Conservation (phyloP, 2,888 invertebrate genomes). For the Pycnomerus fuliginosus region DNA sequence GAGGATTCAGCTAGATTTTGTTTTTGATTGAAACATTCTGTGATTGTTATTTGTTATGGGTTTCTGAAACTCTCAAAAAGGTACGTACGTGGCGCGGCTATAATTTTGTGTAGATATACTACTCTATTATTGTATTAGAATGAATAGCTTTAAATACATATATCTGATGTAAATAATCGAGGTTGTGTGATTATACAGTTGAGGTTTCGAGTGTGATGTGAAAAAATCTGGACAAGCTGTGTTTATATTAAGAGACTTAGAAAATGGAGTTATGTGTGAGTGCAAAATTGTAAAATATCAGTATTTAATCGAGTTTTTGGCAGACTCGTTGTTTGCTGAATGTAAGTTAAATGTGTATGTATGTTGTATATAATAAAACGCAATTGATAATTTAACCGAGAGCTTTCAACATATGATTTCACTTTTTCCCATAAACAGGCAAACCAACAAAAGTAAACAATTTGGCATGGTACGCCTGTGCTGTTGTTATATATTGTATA, state of each 20-base stretch:
- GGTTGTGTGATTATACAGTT: constrained; percentile 36
- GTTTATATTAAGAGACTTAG: constrained; percentile 15
- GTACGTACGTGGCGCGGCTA: constrained; percentile 4
- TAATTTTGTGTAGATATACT: constrained; percentile 17
- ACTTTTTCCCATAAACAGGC: constrained; percentile 29
- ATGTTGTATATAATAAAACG: constrained; percentile 38
- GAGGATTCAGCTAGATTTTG: too few relatives aligned
- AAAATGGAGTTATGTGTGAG: constrained; percentile 18
- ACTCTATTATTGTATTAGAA: constrained; percentile 31
- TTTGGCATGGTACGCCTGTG: constrained; percentile 22
- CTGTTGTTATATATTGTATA: constrained; percentile 41
- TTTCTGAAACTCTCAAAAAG: too few relatives aligned
- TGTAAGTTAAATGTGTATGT: constrained; percentile 29
- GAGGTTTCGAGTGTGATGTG: constrained; percentile 17
- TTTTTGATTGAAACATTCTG: too few relatives aligned
- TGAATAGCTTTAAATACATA: constrained; percentile 43
- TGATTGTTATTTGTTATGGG: too few relatives aligned
- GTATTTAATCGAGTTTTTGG: constrained; percentile 32
- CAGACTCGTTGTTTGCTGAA: constrained; percentile 25
- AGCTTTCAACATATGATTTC: constrained; percentile 41
- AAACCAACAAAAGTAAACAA: constrained; percentile 11
- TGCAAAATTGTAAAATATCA: constrained; percentile 35
- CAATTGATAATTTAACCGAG: constrained; percentile 35
- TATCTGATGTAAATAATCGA: constrained; percentile 38
- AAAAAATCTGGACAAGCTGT: constrained; percentile 6